Conservation (phyloP, 2,888 invertebrate genomes). For the Prosapia bicincta region DNA sequence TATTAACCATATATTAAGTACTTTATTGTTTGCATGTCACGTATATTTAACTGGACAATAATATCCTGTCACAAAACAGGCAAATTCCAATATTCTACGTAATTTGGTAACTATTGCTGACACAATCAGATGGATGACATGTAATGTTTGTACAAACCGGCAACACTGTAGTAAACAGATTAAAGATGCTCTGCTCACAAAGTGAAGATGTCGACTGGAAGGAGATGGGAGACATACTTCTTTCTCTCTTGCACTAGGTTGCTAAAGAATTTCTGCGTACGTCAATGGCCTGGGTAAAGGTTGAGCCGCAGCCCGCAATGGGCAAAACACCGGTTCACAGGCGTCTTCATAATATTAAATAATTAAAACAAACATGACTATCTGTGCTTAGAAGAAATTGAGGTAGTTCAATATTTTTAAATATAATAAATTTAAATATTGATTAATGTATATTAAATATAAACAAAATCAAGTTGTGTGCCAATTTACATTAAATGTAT, state of each 20-base stretch:
- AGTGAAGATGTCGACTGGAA: conserved; percentile 10
- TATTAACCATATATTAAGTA: too few species aligned
- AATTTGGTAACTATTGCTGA: background rate
- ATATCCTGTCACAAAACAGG: too few species aligned
- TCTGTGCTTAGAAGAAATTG: too few species aligned
- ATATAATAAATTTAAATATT: too few species aligned
- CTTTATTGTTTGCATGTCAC: too few species aligned
- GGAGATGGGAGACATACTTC: background rate
- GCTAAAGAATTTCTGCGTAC: conserved; percentile 17
- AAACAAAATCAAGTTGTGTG: too few species aligned
- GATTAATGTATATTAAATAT: too few species aligned
- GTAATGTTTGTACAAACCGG: background rate
- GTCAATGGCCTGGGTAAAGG: conserved; percentile 16
- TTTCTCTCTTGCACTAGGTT: conserved; percentile 5
- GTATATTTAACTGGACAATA: too few species aligned
- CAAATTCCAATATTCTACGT: too few species aligned
- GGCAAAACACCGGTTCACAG: background rate
- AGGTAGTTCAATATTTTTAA: too few species aligned
- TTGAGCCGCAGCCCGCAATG: background rate
- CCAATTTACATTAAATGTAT: too few species aligned
- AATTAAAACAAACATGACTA: too few species aligned
- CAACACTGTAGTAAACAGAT: conserved; percentile 12
- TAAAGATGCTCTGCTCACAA: conserved; percentile 10
- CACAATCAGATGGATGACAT: background rate
- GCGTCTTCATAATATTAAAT: background rate